These are phyloP conservation scores for Sinodicranocentrus sp. DNA, from an alignment of 2,888 invertebrate genomes.

Conservation along the genomic window DNA sequence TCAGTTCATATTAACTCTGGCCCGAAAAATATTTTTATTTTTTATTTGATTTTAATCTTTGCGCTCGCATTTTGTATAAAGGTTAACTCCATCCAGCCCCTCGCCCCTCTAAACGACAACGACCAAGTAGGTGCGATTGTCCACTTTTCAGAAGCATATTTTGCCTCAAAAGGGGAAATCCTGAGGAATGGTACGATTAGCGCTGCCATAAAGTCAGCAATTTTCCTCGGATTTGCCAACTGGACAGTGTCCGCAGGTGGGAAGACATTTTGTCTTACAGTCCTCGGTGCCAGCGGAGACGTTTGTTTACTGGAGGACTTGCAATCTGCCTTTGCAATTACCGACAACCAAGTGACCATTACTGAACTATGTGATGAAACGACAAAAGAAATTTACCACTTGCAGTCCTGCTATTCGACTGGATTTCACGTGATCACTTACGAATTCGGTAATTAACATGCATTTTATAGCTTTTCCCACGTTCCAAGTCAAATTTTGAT, in stretches of 20 bases:
- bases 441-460: conserved; percentile 25
- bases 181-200: background rate
- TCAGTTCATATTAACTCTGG: background rate
- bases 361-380: background rate
- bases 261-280: conserved; percentile 13
- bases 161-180: conserved; percentile 6
- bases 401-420: conserved; percentile 24
- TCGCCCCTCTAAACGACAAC: background rate
- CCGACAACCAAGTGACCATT: background rate
- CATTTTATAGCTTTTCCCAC: background rate
- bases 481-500: background rate
- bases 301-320: conserved; percentile 38
- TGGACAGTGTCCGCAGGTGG: conserved; percentile 29
- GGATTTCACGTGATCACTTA: conserved; percentile 41
- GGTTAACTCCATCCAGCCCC: conserved; percentile 38
- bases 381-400: background rate
- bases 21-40: background rate
- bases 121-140: background rate
- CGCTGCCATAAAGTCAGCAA: conserved; percentile 2
- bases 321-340: background rate
- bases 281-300: background rate
- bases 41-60: background rate
- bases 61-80: no score
- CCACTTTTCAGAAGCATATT: conserved; percentile 33
- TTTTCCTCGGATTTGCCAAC: conserved; percentile 13